Evolutionary conservation across 2,113 vertebrate species (phyloP).

Genomic region (Atrichornis clamosus): DNA sequence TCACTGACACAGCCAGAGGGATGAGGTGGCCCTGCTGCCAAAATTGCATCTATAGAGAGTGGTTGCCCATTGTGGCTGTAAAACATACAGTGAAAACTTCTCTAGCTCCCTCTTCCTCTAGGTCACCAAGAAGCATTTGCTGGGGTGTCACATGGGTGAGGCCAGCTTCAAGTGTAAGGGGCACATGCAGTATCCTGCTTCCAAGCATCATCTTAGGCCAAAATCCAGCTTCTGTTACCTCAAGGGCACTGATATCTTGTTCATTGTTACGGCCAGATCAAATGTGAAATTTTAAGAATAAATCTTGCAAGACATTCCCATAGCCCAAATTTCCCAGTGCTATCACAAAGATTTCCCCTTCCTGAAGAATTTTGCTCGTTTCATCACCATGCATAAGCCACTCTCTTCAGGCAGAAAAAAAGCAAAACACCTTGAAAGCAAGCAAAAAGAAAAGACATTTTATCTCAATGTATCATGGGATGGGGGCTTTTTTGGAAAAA

Average conservation of each 20-base stretch:
- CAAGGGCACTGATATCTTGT: neutral
- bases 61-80: neutral
- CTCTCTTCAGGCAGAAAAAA: neutral
- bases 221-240: neutral
- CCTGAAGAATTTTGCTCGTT: neutral
- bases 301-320: neutral
- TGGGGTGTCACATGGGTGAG: fast-evolving
- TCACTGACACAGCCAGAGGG: neutral
- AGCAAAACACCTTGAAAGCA: neutral
- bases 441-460: neutral
- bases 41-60: neutral
- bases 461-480: neutral
- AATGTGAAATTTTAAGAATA: slow-evolving; percentile 5
- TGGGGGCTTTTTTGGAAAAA: neutral
- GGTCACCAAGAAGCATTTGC: neutral
- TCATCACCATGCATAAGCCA: neutral
- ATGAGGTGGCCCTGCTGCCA: neutral
- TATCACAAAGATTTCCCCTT: slow-evolving; percentile 9
- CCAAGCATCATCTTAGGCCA: neutral
- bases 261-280: neutral
- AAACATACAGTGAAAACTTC: neutral
- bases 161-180: neutral
- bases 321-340: neutral
- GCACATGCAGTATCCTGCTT: neutral
- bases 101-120: neutral